These are phyloP conservation scores for Byasa hedistus DNA, from an alignment of 2,888 invertebrate species.

Conservation along the genomic window DNA sequence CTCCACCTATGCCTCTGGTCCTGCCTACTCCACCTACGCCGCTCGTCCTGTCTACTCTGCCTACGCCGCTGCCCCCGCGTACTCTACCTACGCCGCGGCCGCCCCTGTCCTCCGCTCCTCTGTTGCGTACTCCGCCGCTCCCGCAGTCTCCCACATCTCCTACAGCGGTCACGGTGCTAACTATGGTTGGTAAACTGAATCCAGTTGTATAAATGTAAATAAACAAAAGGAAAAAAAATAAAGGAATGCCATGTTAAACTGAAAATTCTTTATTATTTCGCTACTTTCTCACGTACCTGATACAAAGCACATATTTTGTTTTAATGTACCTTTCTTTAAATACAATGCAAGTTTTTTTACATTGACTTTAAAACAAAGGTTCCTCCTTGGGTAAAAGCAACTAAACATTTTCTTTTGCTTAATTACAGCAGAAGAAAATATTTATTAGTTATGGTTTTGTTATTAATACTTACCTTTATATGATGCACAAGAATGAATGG, in stretches of 20 bases:
- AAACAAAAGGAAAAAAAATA: conserved; percentile 42
- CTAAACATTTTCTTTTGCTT: too few relatives aligned
- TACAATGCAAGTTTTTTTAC: too few relatives aligned
- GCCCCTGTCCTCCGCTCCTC: conserved; percentile 64
- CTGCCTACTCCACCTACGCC: conserved; percentile 45
- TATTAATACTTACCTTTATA: too few relatives aligned
- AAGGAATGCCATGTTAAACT: conserved; percentile 1
- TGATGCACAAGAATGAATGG: too few relatives aligned
- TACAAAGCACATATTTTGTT: too few relatives aligned
- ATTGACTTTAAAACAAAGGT: too few relatives aligned
- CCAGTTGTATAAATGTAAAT: conserved; percentile 50
- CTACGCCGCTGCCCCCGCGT: conserved; percentile 44
- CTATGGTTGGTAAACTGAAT: conserved; percentile 82
- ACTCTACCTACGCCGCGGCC: conserved; percentile 50
- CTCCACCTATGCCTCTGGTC: conserved; percentile 37
- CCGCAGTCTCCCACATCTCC: conserved; percentile 81
- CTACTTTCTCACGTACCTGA: background rate
- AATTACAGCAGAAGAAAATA: too few relatives aligned
- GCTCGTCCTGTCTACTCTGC: conserved; percentile 39
- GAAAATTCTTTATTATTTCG: conserved; percentile 26
- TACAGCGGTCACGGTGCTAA: conserved; percentile 83
- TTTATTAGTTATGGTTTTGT: too few relatives aligned
- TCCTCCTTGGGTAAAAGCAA: too few relatives aligned
- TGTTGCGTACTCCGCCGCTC: conserved; percentile 80
- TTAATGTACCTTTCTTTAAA: too few relatives aligned